Conservation (phyloP, 1,140 invertebrate species). For the Dendroctonus ponderosae region DNA sequence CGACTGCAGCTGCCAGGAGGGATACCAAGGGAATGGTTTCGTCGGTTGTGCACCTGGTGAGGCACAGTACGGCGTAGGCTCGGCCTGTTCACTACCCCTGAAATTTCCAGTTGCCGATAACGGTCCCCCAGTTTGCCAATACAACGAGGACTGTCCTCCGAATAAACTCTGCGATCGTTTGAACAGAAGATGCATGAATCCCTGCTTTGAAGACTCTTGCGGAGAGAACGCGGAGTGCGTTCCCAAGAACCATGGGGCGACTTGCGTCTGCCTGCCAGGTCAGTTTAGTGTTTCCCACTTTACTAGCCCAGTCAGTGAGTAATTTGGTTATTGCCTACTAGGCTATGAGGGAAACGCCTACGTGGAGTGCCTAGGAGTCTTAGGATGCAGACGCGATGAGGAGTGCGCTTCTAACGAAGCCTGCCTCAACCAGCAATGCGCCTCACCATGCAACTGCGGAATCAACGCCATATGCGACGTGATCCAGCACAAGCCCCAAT, state of each 20-base stretch:
- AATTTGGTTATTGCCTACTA: neutral
- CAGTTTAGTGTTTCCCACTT: neutral
- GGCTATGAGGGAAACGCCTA: constrained; percentile 75
- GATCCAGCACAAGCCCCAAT: constrained; percentile 67
- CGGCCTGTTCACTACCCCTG: neutral
- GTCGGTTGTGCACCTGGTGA: constrained; percentile 73
- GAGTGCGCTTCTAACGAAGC: constrained; percentile 70
- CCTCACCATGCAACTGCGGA: constrained; percentile 75
- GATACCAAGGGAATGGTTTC: constrained; percentile 83
- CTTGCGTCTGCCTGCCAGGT: constrained; percentile 75
- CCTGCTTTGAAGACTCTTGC: constrained; percentile 78
- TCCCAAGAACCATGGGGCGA: constrained; percentile 71
- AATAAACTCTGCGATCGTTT: constrained; percentile 77
- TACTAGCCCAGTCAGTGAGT: neutral
- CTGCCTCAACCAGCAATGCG: constrained; percentile 72
- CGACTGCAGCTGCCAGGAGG: constrained; percentile 80
- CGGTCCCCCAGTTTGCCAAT: constrained; percentile 77
- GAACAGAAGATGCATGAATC: constrained; percentile 79
- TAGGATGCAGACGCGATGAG: constrained; percentile 66
- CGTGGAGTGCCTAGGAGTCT: constrained; percentile 65
- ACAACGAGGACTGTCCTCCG: constrained; percentile 85
- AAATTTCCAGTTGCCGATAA: constrained; percentile 58
- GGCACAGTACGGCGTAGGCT: neutral
- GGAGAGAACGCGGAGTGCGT: constrained; percentile 81
- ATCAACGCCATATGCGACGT: constrained; percentile 75